Evolutionary conservation across 2,888 invertebrate species (phyloP), one percentile per base, ranked within the genome.

Genomic region (Mechanitis mazaeus): DNA sequence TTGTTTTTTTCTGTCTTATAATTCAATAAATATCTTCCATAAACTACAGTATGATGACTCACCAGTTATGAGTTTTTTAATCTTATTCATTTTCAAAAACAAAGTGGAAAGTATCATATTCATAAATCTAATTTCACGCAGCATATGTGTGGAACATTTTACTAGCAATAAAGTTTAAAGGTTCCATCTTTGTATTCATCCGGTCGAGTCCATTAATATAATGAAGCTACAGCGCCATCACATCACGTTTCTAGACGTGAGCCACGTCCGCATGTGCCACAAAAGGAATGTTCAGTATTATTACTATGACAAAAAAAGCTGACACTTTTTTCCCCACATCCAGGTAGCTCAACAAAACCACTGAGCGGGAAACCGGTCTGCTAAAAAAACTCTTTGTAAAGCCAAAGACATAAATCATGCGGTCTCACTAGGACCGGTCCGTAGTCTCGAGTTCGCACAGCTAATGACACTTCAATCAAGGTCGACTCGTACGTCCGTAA

Each of bases 401-500:
- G 76, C 79, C 79, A 74, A 79, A 81, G 75, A 80, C 84, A 87
- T 89, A 88, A 88, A 87, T 89, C 87, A 88, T 87, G 84, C 81
- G 77, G 83, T 80, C 81, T 84, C 87, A 84, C 78, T 74, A 74
- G 73, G 79, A 83, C 84, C 84, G 84, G 84, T 84, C 81, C 74
- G 73, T 71, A 76, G 77, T 69, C 71, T 82, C 74, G 80, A 75
- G 79, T 82, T 76, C 69, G 75, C 73, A 71, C 77, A 72, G 75
- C 81, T 87, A 87, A 88, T 87, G 85, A 86, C 84, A 80, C 85
- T 87, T 87, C 87, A 87, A 88, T 89, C 88, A 87, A 89, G 88
- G 87, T 86, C 86, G 80, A 75, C 70, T 77, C 74, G 73, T 78
- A 76, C 76, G 73, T 74, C 69, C 74, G 74, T 77, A 76, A 81